phyloP scores from a whole-genome alignment of 2,113 vertebrate genomes.

The Chauna torquata region DNA sequence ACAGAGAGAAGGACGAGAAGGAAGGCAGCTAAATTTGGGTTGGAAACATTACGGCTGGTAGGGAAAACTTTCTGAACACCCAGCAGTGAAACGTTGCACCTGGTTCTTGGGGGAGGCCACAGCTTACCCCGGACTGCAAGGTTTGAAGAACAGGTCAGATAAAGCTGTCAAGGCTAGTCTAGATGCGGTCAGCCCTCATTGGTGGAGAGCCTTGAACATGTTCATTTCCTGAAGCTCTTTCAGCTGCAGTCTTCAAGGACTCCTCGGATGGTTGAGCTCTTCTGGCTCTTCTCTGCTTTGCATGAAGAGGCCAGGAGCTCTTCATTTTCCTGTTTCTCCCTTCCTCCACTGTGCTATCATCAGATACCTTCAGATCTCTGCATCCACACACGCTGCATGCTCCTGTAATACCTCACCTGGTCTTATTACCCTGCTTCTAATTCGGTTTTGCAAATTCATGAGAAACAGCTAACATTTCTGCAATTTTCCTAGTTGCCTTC shows the following conservation, averaged over 20 bases:
- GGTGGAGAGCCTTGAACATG: not conserved
- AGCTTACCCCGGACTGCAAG: accelerated
- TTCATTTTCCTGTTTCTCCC: accelerated
- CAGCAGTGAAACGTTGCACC: accelerated
- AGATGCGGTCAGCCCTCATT: not conserved
- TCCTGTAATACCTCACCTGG: accelerated
- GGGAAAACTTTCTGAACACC: not conserved
- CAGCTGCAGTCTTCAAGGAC: not conserved
- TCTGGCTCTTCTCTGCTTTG: not conserved
- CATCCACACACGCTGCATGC: accelerated
- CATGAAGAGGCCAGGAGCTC: not conserved
- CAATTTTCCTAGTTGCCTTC: accelerated
- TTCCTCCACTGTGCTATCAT: not conserved
- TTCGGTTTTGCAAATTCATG: not conserved
- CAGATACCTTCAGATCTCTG: not conserved
- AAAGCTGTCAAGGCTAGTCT: not conserved
- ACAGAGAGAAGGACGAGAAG: conserved; percentile 9
- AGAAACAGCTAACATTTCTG: not conserved
- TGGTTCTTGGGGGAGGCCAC: not conserved
- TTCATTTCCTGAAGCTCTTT: not conserved
- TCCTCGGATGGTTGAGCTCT: not conserved
- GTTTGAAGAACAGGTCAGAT: not conserved
- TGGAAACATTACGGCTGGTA: not conserved
- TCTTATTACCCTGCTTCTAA: accelerated
- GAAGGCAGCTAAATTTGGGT: not conserved